These are phyloP conservation scores for Tortricodes alternella DNA, from an alignment of 2,888 invertebrate species.

Conservation along the genomic window DNA sequence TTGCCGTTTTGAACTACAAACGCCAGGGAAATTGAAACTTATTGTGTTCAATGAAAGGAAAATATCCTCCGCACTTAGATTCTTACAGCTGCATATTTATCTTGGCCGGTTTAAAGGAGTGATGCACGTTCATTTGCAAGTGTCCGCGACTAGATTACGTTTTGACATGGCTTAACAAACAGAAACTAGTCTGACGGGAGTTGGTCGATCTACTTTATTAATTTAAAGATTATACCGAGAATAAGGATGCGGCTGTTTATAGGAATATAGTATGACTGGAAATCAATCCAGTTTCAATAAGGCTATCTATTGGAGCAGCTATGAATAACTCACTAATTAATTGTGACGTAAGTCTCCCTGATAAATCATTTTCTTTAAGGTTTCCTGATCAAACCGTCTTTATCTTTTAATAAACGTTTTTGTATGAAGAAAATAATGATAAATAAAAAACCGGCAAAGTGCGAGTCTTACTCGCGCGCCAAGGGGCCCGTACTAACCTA, in stretches of 20 bases:
- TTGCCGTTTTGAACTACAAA: slow-evolving; percentile 22
- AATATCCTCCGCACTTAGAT: slow-evolving; percentile 4
- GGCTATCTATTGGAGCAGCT: slow-evolving; percentile 7
- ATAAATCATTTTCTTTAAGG: no score
- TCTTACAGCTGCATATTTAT: slow-evolving; percentile 1
- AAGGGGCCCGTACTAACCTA: no score
- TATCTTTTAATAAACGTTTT: no score
- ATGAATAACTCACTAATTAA: background rate
- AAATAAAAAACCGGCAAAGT: no score
- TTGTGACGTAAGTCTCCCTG: background rate
- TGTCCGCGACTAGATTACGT: slow-evolving; percentile 64
- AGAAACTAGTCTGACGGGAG: slow-evolving; percentile 54
- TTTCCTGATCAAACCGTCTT: no score
- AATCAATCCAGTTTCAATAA: slow-evolving; percentile 27
- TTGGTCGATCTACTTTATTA: slow-evolving; percentile 53
- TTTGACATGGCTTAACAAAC: slow-evolving; percentile 65
- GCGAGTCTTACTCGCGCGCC: no score
- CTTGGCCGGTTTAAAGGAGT: slow-evolving; percentile 42
- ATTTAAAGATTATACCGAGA: slow-evolving; percentile 49
- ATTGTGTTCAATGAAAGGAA: slow-evolving; percentile 14
- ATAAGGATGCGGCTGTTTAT: slow-evolving; percentile 33
- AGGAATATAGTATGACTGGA: slow-evolving; percentile 15
- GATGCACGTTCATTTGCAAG: slow-evolving; percentile 68
- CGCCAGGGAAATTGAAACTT: slow-evolving; percentile 9
- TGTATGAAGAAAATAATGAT: no score